Evolutionary conservation across 2,797 vertebrate genomes (phyloP), one percentile per base, ranked within the genome.

Genomic region (Pygocentrus nattereri): DNA sequence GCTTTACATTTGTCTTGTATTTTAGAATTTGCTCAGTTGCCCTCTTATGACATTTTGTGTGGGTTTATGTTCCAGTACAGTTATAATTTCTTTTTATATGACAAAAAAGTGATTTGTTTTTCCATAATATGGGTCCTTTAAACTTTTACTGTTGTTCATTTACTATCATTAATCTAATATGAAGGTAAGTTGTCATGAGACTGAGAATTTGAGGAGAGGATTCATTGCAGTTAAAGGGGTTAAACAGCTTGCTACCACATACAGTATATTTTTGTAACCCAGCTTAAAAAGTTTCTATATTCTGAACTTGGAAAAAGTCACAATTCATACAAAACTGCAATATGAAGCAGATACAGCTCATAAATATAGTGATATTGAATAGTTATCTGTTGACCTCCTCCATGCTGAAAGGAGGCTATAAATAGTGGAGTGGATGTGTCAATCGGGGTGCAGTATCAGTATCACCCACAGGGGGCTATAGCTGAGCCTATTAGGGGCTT

Each of bases 371-470:
- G 38, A 75, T 56, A 30, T 50, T 59, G 47, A 79, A 38, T 31
- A 82, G 58, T 82, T 58, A 34, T 73, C 31, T 76, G 68, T 80
- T 82, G 82, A 77, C 86, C 78, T 84, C 56, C 50, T 81, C 73
- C 52, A 58, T 65, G 49, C 81, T 83, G 75, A 73, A 75, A 78
- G 70, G 73, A 21, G n/a, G 13, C 84, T 87, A 87, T 79, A 85
- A 88, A 88, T 88, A 88, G 84, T 58, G 18, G 27, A 44, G 71
- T 84, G 78, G 75, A 81, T 79, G 6, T 86, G 85, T 87, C 82
- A 69, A 69, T 84, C 79, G 67, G 74, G 61, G 68, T 50, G 23
- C n/a, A 31, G 74, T 83, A 76, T 83, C n/a, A 31, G 74, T 83
- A 76, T 83, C 25, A 27, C 64, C 62, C 68, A 31, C 59, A 31